A percentile compares a stretch with the other conserved stretches of the same genome.
These are phyloP conservation scores for Tachycineta bicolor DNA, from an alignment of 2,113 vertebrate species.

Conservation along the genomic window DNA sequence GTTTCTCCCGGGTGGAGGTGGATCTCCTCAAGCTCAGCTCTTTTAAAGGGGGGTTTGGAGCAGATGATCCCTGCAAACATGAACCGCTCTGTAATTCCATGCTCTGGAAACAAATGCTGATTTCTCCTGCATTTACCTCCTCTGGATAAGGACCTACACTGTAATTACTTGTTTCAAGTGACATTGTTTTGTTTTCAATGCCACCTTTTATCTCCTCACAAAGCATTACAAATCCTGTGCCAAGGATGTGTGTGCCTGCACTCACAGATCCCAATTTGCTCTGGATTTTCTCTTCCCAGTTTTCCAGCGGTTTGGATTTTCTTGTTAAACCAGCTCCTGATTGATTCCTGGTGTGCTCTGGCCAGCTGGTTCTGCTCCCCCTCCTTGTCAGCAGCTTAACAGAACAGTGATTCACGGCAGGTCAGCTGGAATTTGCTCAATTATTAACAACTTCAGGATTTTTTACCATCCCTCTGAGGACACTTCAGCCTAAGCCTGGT, in stretches of 20 bases:
- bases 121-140: not conserved
- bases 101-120: not conserved
- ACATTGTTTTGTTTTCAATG: not conserved
- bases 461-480: not conserved
- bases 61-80: not conserved
- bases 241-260: accelerated
- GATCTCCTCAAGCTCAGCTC: not conserved
- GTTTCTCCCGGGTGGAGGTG: not conserved
- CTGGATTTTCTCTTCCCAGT: not conserved
- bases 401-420: not conserved
- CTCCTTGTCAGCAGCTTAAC: not conserved
- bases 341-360: not conserved
- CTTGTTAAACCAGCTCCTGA: not conserved
- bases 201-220: not conserved
- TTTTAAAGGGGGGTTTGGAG: not conserved
- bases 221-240: not conserved
- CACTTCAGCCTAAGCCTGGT: not conserved
- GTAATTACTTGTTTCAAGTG: not conserved
- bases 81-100: not conserved
- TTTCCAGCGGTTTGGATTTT: not conserved
- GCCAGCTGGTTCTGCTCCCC: not conserved
- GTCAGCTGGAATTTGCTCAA: not conserved
- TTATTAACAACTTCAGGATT: not conserved
- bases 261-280: not conserved
- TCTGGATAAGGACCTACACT: not conserved